Conservation (phyloP, 2,113 vertebrate genomes). For the Amphilophus citrinellus region DNA sequence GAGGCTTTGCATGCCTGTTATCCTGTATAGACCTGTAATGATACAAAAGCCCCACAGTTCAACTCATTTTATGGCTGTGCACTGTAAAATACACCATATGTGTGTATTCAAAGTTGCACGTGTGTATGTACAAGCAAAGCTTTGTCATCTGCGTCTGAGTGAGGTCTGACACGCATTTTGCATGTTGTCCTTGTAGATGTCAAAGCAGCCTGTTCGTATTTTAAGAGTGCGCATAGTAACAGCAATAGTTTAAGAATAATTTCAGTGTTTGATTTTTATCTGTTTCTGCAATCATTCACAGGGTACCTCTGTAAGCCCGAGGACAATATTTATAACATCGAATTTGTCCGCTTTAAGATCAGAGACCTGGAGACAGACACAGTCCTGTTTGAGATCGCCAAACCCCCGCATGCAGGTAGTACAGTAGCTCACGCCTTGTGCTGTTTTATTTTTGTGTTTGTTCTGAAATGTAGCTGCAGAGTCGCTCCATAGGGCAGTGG, state of each 20-base stretch:
- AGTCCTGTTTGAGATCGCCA: slow-evolving; percentile 94
- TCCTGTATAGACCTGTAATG: not conserved
- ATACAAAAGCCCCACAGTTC: not conserved
- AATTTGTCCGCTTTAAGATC: slow-evolving; percentile 96
- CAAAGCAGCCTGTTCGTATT: not conserved
- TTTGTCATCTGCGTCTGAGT: not conserved
- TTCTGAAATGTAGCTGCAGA: not conserved
- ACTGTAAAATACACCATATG: not conserved
- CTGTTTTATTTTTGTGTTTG: not conserved
- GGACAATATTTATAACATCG: slow-evolving; percentile 92
- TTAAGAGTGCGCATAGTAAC: not conserved
- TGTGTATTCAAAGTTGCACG: not conserved
- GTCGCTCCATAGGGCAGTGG: not conserved
- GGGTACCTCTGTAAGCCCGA: slow-evolving; percentile 93
- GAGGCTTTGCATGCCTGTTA: not conserved
- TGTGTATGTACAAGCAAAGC: not conserved
- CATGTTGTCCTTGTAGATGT: not conserved
- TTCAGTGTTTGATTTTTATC: not conserved
- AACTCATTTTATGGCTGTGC: not conserved
- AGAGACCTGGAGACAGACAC: slow-evolving; percentile 92
- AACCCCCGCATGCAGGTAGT: slow-evolving; percentile 87
- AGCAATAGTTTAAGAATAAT: not conserved
- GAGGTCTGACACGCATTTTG: not conserved
- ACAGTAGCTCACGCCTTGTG: not conserved
- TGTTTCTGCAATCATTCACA: slow-evolving; percentile 49